Evolutionary conservation across 2,113 vertebrate genomes (phyloP).

Genomic region (Ammospiza nelsoni): DNA sequence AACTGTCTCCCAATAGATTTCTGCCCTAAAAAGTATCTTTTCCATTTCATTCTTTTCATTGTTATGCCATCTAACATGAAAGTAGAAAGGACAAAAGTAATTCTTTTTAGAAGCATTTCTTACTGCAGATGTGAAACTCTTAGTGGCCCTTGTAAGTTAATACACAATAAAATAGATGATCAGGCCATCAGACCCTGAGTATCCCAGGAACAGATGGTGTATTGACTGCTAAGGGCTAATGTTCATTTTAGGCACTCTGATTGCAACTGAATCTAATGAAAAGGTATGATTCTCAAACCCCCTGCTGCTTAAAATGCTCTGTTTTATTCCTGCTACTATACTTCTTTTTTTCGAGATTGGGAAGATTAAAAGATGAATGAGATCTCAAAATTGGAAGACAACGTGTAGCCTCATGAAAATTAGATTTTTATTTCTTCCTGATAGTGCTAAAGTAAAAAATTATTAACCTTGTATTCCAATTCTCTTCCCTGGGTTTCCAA

Average conservation of each 20-base stretch:
- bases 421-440: conserved; percentile 1
- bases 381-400: conserved; percentile 8
- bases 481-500: background rate
- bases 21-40: background rate
- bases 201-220: background rate
- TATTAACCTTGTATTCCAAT: background rate
- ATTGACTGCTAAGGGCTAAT: background rate
- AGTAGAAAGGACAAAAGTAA: background rate
- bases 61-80: background rate
- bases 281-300: background rate
- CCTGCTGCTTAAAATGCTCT: background rate
- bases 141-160: background rate
- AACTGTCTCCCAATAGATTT: background rate
- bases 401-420: background rate
- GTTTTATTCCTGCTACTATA: background rate
- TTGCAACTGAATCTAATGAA: background rate
- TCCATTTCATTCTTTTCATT: background rate
- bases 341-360: background rate
- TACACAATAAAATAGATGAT: background rate
- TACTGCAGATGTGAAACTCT: background rate
- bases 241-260: background rate
- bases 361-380: conserved; percentile 1
- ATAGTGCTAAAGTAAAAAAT: background rate
- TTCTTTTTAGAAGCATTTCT: background rate
- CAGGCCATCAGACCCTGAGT: background rate